Percentiles rank a stretch among this genome's conserved stretches.
phyloP scores from a whole-genome alignment of 1,140 invertebrate genomes.

The Drosophila parvula region DNA sequence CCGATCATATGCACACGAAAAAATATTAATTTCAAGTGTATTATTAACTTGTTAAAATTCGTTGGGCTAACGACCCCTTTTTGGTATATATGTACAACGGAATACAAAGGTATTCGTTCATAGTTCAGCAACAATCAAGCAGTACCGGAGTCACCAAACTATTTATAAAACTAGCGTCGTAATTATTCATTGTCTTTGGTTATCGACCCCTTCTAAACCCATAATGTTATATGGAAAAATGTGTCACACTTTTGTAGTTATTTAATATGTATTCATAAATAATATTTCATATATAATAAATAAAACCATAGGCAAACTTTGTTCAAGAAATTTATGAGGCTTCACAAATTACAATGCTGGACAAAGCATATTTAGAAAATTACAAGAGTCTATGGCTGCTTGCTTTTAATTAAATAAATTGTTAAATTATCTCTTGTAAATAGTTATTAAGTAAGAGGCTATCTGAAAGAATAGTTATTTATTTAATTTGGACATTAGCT shows the following conservation, averaged over 20 bases:
- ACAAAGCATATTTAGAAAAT: background rate
- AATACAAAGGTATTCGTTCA: constrained; percentile 1
- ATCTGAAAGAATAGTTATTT: constrained; percentile 18
- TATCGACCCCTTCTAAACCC: background rate
- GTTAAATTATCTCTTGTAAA: constrained; percentile 17
- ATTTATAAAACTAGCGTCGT: background rate
- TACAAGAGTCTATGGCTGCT: background rate
- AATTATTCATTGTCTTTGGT: background rate
- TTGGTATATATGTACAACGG: background rate
- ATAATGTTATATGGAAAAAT: background rate
- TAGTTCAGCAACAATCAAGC: background rate
- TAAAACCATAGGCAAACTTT: constrained; percentile 1
- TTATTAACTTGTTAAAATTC: constrained; percentile 16
- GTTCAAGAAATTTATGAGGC: background rate
- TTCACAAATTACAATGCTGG: background rate
- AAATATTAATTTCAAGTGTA: constrained; percentile 25
- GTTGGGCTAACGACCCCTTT: background rate
- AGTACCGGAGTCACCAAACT: background rate
- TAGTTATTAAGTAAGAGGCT: constrained; percentile 5
- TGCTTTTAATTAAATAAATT: constrained; percentile 13
- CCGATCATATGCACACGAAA: constrained; percentile 3
- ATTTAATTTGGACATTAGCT: constrained; percentile 8
- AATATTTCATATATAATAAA: background rate
- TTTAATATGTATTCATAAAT: background rate
- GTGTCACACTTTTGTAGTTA: too few relatives aligned